Evolutionary conservation across 2,888 invertebrate species (phyloP).

Genomic region (Phyllotreta cruciferae): DNA sequence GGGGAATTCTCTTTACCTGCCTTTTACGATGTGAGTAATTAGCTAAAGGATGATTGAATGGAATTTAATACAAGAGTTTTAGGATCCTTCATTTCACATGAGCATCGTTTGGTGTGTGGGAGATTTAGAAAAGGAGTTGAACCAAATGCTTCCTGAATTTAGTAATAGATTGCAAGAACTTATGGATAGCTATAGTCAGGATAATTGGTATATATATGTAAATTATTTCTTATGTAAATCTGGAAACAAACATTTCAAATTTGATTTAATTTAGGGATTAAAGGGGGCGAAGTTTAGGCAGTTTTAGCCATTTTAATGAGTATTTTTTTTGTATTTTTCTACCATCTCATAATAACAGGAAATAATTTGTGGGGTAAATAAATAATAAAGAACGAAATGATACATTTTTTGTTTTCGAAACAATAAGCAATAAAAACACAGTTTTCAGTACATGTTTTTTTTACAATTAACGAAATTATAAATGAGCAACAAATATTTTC

Average conservation of each 20-base stretch:
- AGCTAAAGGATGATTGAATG: slow-evolving; percentile 12
- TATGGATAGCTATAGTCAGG: slow-evolving; percentile 55
- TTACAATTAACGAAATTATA: slow-evolving; percentile 24
- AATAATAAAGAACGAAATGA: slow-evolving; percentile 19
- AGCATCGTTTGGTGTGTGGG: slow-evolving; percentile 84
- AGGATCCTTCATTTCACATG: slow-evolving; percentile 86
- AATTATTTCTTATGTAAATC: slow-evolving; percentile 72
- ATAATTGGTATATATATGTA: slow-evolving; percentile 63
- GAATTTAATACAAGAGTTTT: slow-evolving; percentile 49
- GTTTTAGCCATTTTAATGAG: no score
- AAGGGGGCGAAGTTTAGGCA: no score
- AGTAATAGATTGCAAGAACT: slow-evolving; percentile 59
- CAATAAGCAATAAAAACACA: slow-evolving; percentile 24
- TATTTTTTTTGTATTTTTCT: background rate
- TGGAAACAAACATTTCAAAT: slow-evolving; percentile 69
- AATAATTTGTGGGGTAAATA: slow-evolving; percentile 1
- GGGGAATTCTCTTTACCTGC: slow-evolving; percentile 75
- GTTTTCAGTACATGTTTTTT: slow-evolving; percentile 21
- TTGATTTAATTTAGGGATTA: slow-evolving; percentile 35
- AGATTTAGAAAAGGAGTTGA: slow-evolving; percentile 65
- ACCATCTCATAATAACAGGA: background rate
- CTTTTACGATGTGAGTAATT: slow-evolving; percentile 76
- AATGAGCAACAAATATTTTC: slow-evolving; percentile 21
- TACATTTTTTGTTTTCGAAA: slow-evolving; percentile 24
- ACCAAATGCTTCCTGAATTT: slow-evolving; percentile 62